A percentile compares a stretch with the other conserved stretches of the same genome.
phyloP scores from a whole-genome alignment of 1,140 invertebrate genomes.

The Grapholita molesta region DNA sequence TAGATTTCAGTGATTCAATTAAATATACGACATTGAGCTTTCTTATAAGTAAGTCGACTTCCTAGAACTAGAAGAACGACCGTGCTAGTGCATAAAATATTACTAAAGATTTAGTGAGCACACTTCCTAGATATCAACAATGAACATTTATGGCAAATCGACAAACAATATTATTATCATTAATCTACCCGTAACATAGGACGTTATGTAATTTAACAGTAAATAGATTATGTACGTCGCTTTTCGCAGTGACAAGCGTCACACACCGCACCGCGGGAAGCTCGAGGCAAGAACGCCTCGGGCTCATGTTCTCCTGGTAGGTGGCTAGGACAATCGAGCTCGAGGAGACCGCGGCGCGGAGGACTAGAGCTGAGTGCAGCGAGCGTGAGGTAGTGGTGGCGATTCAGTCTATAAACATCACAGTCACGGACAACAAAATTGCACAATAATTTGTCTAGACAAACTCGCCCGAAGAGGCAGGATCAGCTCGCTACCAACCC shows the following conservation, averaged over 20 bases:
- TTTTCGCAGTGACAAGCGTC: conserved; percentile 54
- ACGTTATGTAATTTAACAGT: conserved; percentile 28
- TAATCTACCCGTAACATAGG: conserved; percentile 57
- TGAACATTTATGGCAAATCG: conserved; percentile 68
- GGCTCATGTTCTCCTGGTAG: background rate
- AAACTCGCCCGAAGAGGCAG: conserved; percentile 47
- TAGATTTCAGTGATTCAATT: conserved; percentile 29
- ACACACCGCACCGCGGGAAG: conserved; percentile 34
- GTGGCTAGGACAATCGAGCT: background rate
- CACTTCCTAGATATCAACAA: conserved; percentile 65
- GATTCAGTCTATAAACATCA: conserved; percentile 78
- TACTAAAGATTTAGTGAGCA: conserved; percentile 46
- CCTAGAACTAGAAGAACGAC: conserved; percentile 58
- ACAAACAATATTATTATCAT: conserved; percentile 55
- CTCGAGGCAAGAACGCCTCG: background rate
- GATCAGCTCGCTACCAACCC: conserved; percentile 40
- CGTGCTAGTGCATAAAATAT: conserved; percentile 61
- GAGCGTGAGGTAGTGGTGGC: conserved; percentile 76
- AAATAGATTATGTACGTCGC: conserved; percentile 50
- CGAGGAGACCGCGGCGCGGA: conserved; percentile 47
- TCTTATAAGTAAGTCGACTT: conserved; percentile 49
- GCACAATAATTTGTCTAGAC: conserved; percentile 71
- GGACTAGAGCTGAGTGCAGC: conserved; percentile 72
- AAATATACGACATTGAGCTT: conserved; percentile 64
- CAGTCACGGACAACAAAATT: conserved; percentile 75